These are phyloP conservation scores for Chelmon rostratus DNA, from an alignment of 2,797 vertebrate genomes.

Conservation along the genomic window DNA sequence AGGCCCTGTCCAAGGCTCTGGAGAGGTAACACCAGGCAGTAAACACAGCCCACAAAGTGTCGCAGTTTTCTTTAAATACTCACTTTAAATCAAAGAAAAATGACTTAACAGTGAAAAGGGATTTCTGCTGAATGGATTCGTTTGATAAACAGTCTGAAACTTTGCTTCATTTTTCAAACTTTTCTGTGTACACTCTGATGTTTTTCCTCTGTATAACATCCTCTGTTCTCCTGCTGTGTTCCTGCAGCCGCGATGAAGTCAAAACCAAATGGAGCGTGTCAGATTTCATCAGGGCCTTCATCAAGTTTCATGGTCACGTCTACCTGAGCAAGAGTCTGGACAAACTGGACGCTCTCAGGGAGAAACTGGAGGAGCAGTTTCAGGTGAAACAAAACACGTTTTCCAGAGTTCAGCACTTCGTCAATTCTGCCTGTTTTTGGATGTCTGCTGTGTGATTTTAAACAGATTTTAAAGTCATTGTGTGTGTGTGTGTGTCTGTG, in stretches of 20 bases:
- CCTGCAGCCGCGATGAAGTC: conserved; percentile 93
- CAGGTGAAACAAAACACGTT: conserved; percentile 84
- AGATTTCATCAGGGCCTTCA: conserved; percentile 98
- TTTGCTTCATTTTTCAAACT: no score
- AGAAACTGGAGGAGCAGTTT: conserved; percentile 98
- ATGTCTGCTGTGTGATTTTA: no score
- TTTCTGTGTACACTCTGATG: no score
- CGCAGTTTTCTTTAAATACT: no score
- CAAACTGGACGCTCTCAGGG: conserved; percentile 92
- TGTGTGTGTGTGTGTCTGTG: background rate
- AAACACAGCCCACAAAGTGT: background rate
- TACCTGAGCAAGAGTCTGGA: conserved; percentile 97
- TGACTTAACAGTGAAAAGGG: background rate
- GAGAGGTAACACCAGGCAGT: conserved; percentile 88
- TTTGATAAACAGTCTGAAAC: background rate
- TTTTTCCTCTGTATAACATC: background rate
- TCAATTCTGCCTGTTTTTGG: background rate
- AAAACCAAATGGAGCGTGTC: conserved; percentile 97
- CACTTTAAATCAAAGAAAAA: background rate
- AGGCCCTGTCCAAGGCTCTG: conserved; percentile 99
- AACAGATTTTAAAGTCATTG: background rate
- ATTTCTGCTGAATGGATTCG: no score
- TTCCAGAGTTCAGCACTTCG: background rate
- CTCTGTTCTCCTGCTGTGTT: background rate
- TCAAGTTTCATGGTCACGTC: conserved; percentile 98